A percentile compares a stretch with the other conserved stretches of the same genome.
Evolutionary conservation across 2,797 vertebrate genomes (phyloP).

Genomic region (Tachyglossus aculeatus): DNA sequence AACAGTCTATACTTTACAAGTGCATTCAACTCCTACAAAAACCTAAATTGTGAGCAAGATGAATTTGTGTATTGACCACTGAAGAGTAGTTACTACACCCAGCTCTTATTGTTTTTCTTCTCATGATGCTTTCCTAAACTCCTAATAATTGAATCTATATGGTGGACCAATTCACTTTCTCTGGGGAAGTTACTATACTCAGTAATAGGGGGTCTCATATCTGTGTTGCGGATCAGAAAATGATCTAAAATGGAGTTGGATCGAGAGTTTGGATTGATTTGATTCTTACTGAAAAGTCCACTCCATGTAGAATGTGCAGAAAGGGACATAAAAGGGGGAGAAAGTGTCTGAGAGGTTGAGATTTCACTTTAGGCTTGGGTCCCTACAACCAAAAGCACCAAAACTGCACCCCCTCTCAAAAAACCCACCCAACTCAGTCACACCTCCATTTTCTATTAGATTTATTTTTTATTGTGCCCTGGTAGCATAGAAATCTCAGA

Average conservation of each 20-base stretch:
- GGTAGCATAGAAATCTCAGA: not conserved
- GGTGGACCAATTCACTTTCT: not conserved
- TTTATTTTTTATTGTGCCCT: not conserved
- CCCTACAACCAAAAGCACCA: not conserved
- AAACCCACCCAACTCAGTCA: not conserved
- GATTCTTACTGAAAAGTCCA: not conserved
- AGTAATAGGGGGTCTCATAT: slow-evolving; percentile 4
- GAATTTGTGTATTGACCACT: not conserved
- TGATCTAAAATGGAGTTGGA: not conserved
- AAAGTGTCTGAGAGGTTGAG: not conserved
- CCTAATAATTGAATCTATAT: slow-evolving; percentile 7
- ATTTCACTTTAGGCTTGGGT: not conserved
- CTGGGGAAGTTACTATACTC: not conserved
- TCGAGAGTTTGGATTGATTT: not conserved
- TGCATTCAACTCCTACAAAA: too few species aligned
- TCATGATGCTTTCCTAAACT: not conserved
- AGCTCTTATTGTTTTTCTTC: not conserved
- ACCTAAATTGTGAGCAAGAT: too few species aligned
- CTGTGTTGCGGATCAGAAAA: slow-evolving; percentile 3
- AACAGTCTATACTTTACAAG: too few species aligned
- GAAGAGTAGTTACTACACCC: not conserved
- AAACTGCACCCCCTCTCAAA: too few species aligned
- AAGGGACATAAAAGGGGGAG: not conserved
- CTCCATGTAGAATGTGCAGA: not conserved
- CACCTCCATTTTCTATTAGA: not conserved